Base-by-base conservation (phyloP, 1,140 invertebrate species). In the Tyrophagus putrescentiae region DNA sequence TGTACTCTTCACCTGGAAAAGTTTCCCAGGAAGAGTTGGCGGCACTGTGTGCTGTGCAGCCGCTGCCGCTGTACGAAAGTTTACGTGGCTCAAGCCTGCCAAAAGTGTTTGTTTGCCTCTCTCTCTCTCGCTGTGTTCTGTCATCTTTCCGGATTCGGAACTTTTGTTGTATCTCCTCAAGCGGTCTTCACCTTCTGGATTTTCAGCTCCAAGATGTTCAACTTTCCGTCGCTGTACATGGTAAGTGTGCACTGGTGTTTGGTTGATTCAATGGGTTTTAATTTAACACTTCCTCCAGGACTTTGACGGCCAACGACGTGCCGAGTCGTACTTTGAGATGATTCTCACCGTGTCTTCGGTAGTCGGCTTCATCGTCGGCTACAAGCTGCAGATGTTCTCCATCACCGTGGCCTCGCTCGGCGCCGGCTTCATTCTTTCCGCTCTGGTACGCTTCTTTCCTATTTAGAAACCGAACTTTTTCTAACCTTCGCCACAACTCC, bases 371-470 rank as follows among this genome's bases (percentile, higher is more conserved):
- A 73, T 86, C 45, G 90, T 86, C 82, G 91, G 91, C n/a, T 93
- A 90, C 61, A 79, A 87, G 23, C 87, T 91, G 67, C 89, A 96
- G 73, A 87, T 93, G 72, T 95, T 94, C 70, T 94, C 89, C 0
- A 87, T 92, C 71, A 92, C 90, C 5, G 84, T 94, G 21, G 90
- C 89, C 61, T 87, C 93, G 68, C 74, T 95, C n/a, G 84, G 83
- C 25, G 87, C 84, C 67, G 90, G 91, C 62, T 92, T 93, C 70
- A 72, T 85, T 0, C 73, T 94, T 62, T 87, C 88, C 50, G 81
- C 84, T 34, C 72, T 94, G 67, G 81, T 90, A 73, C 81, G 81
- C 70, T 62, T 23, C 29, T 4, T 36, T 16, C 28, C n/a, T n/a
- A n/a, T n/a, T n/a, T n/a, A n/a, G n/a, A n/a, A n/a, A n/a, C n/a